These are phyloP conservation scores for Loripinus fragilis DNA, from an alignment of 2,888 invertebrate genomes.

Conservation along the genomic window DNA sequence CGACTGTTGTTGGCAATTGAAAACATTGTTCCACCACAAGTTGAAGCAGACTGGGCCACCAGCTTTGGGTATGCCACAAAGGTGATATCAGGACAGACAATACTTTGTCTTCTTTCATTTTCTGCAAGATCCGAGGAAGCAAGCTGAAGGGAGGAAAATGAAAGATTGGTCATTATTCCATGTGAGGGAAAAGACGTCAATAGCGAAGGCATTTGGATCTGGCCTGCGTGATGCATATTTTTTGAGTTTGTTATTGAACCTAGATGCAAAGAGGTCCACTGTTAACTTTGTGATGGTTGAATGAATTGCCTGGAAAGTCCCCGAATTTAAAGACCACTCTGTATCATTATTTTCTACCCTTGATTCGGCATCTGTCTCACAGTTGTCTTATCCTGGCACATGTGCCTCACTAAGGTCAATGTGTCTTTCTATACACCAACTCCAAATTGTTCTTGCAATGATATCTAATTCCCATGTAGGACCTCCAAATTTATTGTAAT, in stretches of 20 bases:
- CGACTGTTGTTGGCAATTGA: no score
- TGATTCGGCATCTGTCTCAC: slow-evolving; percentile 1
- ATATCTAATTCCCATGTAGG: not conserved
- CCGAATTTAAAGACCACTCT: not conserved
- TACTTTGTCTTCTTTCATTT: not conserved
- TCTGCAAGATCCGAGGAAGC: not conserved
- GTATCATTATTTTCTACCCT: slow-evolving; percentile 17
- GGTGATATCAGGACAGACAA: not conserved
- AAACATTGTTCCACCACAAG: no score
- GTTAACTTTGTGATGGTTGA: no score
- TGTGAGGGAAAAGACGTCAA: slow-evolving; percentile 13
- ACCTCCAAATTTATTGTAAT: no score
- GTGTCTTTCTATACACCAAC: slow-evolving; percentile 21
- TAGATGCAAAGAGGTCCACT: not conserved
- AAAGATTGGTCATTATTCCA: not conserved
- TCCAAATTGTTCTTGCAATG: slow-evolving; percentile 15
- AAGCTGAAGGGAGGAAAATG: slow-evolving; percentile 1
- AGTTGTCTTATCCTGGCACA: not conserved
- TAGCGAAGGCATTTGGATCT: slow-evolving; percentile 7
- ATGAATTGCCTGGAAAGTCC: not conserved
- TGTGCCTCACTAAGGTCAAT: slow-evolving; percentile 9
- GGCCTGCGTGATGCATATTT: not conserved
- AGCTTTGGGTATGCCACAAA: not conserved
- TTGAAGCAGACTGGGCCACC: not conserved
- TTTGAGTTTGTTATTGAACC: not conserved